Evolutionary conservation across 2,113 vertebrate species (phyloP), one percentile per base, ranked within the genome.

Genomic region (Sinosuthora webbiana): DNA sequence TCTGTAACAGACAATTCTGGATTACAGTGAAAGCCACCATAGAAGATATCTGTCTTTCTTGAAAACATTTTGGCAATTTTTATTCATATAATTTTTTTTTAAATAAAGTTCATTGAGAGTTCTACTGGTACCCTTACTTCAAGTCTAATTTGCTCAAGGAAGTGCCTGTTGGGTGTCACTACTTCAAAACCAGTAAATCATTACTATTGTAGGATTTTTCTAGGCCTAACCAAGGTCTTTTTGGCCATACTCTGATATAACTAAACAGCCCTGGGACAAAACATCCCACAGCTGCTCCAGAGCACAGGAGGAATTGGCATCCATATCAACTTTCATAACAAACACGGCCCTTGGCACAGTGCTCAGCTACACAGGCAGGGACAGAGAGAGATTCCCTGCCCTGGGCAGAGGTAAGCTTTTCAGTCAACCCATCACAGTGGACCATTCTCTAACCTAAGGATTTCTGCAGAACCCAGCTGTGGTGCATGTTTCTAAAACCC

Each of bases 401-500:
- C n/a, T 1, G 6, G 24, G 49, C 52, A 75, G 45, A 42, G 28
- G 8, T 2, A 53, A 65, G 55, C 14, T 53, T 1, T 3, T 6
- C 23, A 2, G 27, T 8, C 33, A 50, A 8, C 28, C 41, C n/a
- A 4, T 3, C 24, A 2, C 37, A 5, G 10, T 16, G 10, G 8
- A 33, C 56, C 60, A 9, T 7, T 15, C 33, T 11, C 8, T 10
- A 22, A 1, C 21, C 65, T 1, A 13, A 33, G 17, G 0, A 37
- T 5, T 22, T 27, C 0, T 59, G 33, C 39, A 88, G 62, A 67
- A 31, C 16, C 37, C 50, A 39, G 4, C 47, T 17, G 37, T 1
- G 0, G 3, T 2, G 17, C 50, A 30, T 0, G 1, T 13, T 59
- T 65, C 53, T 15, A 24, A 65, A 59, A 8, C 2, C 23, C 74